Evolutionary conservation across 2,888 invertebrate genomes (phyloP).

Genomic region (Chalcis sispes): DNA sequence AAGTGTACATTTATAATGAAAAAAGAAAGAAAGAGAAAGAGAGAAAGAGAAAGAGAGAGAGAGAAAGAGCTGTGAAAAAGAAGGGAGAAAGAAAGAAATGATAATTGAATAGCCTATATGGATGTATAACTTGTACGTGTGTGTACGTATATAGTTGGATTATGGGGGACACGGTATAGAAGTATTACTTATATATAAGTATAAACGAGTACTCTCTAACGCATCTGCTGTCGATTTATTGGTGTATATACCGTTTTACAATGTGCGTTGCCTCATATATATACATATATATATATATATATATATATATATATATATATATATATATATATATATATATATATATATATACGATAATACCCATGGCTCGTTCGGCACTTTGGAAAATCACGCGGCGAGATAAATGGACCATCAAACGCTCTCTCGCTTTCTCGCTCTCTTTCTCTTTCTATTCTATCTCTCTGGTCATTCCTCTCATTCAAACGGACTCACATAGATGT

Average conservation of each 20-base stretch:
- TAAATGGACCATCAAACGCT: constrained; percentile 46
- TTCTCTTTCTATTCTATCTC: background rate
- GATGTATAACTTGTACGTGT: too few relatives aligned
- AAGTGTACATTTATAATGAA: background rate
- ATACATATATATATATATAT: background rate
- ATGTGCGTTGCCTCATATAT: background rate
- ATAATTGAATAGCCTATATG: constrained; percentile 28
- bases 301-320: too few relatives aligned
- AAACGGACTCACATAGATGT: background rate
- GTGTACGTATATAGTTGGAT: too few relatives aligned
- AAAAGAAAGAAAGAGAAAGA: background rate
- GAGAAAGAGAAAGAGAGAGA: background rate
- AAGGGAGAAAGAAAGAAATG: background rate
- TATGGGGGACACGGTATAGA: too few relatives aligned
- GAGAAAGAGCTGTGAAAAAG: background rate
- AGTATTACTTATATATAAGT: background rate
- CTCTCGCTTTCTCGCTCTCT: constrained; percentile 1
- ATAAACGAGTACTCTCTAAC: background rate
- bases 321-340: too few relatives aligned
- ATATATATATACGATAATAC: too few relatives aligned
- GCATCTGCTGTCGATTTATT: constrained; percentile 52
- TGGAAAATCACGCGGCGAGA: constrained; percentile 55
- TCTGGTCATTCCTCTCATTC: background rate
- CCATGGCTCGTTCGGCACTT: constrained; percentile 22
- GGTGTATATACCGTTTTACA: constrained; percentile 15